Base-by-base conservation (phyloP, 2,113 vertebrate genomes). In the Noturus placidus region DNA sequence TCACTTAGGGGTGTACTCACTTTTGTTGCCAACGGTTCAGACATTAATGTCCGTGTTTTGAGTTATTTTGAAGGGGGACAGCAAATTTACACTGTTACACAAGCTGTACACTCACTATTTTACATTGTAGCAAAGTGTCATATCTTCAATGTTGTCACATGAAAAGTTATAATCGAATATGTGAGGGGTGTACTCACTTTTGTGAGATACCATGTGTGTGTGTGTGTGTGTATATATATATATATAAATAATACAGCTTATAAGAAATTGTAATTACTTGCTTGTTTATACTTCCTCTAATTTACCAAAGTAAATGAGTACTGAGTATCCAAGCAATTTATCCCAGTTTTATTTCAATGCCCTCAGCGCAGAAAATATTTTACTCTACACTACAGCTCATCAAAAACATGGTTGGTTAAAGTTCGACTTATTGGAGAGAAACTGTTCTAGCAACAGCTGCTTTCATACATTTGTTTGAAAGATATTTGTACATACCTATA, bases 401-500 rank as follows among this genome's bases (percentile, higher is more conserved):
- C 35, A 35, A 72, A 50, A 77, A 27, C 25, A 27, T 50, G 42
- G 10, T 25, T 76, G 42, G 27, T n/a, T 50, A 77, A 42, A 42
- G 22, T 78, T 52, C 1, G 38, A 25, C 70, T 46, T 42, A 74
- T 59, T 20, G 4, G 42, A 89, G 35, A 69, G 33, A 67, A 67
- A 38, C 56, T 76, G 59, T 15, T 70, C 54, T 38, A 80, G 33
- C 20, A 65, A n/a, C 69, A 65, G 81, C 61, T 88, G 54, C 81
- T 74, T 85, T 87, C 87, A 5, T 76, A 52, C 74, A 59, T 86
- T 87, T 52, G 86, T 91, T 90, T 83, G 14, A 89, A 90, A 89
- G 70, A 20, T 93, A 90, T 94, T 93, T 94, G 85, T 52, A 19
- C 27, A 35, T 94, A 92, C 93, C 83, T 91, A 89, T 87, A 85